Percentiles rank a stretch among this genome's conserved stretches.
Evolutionary conservation across 2,113 vertebrate genomes (phyloP).

Genomic region (Narcine bancroftii): DNA sequence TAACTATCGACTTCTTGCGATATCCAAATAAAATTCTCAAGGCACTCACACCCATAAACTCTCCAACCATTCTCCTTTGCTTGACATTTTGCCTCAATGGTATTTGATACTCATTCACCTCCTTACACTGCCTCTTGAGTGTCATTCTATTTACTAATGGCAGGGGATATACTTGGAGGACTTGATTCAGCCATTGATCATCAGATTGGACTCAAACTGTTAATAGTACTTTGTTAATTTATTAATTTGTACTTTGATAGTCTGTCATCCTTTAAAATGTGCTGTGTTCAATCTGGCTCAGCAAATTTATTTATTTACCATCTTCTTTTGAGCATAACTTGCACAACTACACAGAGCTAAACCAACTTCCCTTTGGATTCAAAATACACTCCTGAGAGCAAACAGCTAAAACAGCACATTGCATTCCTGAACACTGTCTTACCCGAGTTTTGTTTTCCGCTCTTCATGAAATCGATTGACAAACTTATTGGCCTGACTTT

Average conservation of each 20-base stretch:
- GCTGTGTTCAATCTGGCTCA: background rate
- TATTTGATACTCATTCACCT: background rate
- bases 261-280: background rate
- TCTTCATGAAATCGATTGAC: conserved; percentile 95
- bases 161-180: background rate
- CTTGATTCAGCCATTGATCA: no score
- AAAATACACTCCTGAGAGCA: background rate
- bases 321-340: background rate
- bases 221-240: no score
- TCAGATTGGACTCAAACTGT: no score
- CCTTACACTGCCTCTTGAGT: background rate
- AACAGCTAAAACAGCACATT: background rate
- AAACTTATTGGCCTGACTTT: conserved; percentile 92
- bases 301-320: background rate
- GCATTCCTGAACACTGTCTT: conserved; percentile 1
- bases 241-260: background rate
- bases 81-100: background rate
- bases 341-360: no score
- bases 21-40: background rate
- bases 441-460: conserved; percentile 92
- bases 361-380: background rate
- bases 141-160: background rate
- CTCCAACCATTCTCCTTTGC: background rate
- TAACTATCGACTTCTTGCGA: background rate
- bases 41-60: no score